Conservation (phyloP, 1,140 invertebrate species). For the Orussus abietinus region DNA sequence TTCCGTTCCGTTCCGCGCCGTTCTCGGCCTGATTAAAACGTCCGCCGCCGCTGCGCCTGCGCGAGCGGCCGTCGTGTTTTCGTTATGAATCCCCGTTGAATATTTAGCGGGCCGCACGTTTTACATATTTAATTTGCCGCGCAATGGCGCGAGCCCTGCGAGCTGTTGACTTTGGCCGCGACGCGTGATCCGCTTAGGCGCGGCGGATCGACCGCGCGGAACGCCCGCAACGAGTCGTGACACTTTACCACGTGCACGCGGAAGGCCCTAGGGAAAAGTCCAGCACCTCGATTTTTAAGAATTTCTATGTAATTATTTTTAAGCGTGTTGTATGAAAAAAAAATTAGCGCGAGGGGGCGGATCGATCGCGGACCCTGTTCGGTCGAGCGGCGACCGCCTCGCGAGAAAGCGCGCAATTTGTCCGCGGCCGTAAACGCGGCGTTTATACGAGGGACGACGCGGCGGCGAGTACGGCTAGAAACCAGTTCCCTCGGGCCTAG, state of each 20-base stretch:
- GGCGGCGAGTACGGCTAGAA: constrained; percentile 28
- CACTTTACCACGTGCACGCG: too few species aligned
- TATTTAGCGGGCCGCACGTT: constrained; percentile 22
- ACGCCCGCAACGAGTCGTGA: too few species aligned
- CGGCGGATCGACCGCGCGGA: too few species aligned
- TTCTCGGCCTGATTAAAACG: constrained; percentile 27
- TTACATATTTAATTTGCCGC: constrained; percentile 35
- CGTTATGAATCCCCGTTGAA: constrained; percentile 28
- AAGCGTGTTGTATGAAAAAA: constrained; percentile 5
- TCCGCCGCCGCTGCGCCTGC: constrained; percentile 20
- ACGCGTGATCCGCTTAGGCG: constrained; percentile 25
- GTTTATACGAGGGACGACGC: constrained; percentile 29
- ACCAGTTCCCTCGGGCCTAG: constrained; percentile 27
- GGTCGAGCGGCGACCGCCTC: too few species aligned
- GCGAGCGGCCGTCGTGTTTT: constrained; percentile 21
- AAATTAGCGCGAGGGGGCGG: too few species aligned
- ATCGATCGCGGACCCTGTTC: too few species aligned
- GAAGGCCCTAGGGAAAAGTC: too few species aligned
- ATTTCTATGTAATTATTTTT: too few species aligned
- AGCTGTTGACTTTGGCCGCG: constrained; percentile 28
- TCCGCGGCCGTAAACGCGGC: constrained; percentile 25
- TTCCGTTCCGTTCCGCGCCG: too few species aligned
- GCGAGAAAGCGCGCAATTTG: too few species aligned
- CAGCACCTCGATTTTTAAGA: too few species aligned
- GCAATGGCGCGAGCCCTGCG: constrained; percentile 13